Percentiles rank a stretch among this genome's conserved stretches.
Conservation (phyloP, 1,140 invertebrate genomes). For the Laodelphax striatellus region DNA sequence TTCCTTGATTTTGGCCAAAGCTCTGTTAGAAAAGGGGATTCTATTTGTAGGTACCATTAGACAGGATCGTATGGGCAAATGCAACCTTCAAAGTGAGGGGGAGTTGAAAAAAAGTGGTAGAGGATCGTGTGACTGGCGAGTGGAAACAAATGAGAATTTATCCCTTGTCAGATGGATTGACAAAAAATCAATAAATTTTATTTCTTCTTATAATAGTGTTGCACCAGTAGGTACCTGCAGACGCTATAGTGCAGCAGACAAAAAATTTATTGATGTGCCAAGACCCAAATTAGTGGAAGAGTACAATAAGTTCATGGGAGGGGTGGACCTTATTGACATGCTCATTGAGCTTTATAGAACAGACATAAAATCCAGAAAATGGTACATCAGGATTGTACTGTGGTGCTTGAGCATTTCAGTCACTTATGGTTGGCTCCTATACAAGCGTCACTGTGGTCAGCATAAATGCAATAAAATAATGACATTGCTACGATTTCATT, state of each 20-base stretch:
- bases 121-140: background rate
- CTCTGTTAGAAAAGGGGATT: background rate
- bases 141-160: background rate
- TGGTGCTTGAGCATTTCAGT: constrained; percentile 9
- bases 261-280: background rate
- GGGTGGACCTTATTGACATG: constrained; percentile 15
- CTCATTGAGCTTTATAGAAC: constrained; percentile 10
- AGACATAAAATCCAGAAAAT: background rate
- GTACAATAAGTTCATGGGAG: constrained; percentile 1
- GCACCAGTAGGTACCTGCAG: background rate
- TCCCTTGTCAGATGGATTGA: constrained; percentile 1
- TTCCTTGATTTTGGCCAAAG: background rate
- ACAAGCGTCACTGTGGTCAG: background rate
- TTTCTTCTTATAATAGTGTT: background rate
- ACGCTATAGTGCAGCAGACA: background rate
- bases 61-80: background rate
- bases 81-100: background rate
- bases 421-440: constrained; percentile 11
- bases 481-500: too few relatives aligned
- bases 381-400: constrained; percentile 12
- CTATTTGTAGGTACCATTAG: background rate
- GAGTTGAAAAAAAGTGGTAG: background rate
- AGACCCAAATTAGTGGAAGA: background rate
- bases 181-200: background rate
- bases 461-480: too few relatives aligned